Evolutionary conservation across 2,113 vertebrate species (phyloP), one percentile per base, ranked within the genome.

Genomic region (Tenebrosternarchus preto): DNA sequence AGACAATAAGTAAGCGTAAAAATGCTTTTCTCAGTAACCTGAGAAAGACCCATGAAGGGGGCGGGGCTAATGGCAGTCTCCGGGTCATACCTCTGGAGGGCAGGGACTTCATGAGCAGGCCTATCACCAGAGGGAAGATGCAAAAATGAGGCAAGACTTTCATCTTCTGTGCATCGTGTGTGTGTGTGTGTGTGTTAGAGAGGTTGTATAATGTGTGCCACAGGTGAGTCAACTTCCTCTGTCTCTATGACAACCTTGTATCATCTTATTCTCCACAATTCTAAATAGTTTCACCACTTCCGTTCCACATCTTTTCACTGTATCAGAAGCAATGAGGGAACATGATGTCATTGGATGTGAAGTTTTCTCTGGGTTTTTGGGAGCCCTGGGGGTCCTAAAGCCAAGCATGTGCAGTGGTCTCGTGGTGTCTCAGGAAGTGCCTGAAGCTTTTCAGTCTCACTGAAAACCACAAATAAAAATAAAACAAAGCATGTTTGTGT

Each of bases 81-180:
- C 6, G n/a, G 16, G 33, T 29, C 55, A 24, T 66, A 22, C 3
- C 16, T 15, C 25, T 67, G 61, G 11, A 19, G 33, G 33, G 33
- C 33, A 6, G 2, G 33, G 6, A n/a, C n/a, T n/a, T 36, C 33
- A 36, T 36, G 33, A 4, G 29, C 63, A 73, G 60, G 17, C 29
- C 59, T 36, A 66, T 5, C 11, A 33, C 85, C 80, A 82, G 78
- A 85, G 80, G 83, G 82, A 88, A 91, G 89, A 91, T 92, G 86
- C 88, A 88, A 71, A n/a, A 0, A 64, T 84, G 80, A 82, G n/a
- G 77, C 78, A 88, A 82, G 77, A 83, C 90, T 91, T 92, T 93
- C 87, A 92, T 92, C 87, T 89, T 74, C 73, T 84, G 74, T 85
- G 87, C 85, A 84, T 89, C 86, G 76, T 64, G 68, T 76, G 27